Evolutionary conservation across 2,888 invertebrate species (phyloP), one percentile per base, ranked within the genome.

Genomic region (Dryobotodes eremita): DNA sequence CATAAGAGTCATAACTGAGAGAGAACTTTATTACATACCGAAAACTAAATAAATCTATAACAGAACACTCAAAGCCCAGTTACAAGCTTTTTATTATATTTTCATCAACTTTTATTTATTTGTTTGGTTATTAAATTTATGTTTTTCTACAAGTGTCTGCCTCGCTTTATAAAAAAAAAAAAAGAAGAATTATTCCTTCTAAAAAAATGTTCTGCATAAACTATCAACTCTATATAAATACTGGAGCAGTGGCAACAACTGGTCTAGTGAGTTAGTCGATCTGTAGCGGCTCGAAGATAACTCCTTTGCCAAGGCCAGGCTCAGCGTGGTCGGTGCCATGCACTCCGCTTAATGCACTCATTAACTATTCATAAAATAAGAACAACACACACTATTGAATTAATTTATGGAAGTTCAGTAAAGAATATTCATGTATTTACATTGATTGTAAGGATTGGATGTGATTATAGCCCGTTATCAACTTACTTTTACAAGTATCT

Each of bases 261-360:
- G 88, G 89, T 89, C 84, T 83, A 84, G 80, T 89, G 88, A 87
- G 90, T 90, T 91, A 88, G 91, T 88, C 86, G 79, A 83, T 77
- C 84, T 87, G 85, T 77, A 82, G 86, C 82, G 74, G 65, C 68
- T 75, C 20, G 74, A 71, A 88, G 86, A 85, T 85, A 83, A 83
- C 77, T 80, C 69, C 79, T 71, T 72, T 42, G 42, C 68, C 87
- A 91, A 91, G 90, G 91, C 74, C 82, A 86, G 71, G 8, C 70
- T n/a, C 74, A 8, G 59, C 70, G 71, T 66, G 82, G 88, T 71
- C 85, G 82, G 80, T 82, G 75, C 79, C 84, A 90, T 91, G 87
- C 91, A 90, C 84, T 87, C 70, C 62, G 71, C 77, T 77, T 71
- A 75, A 88, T 13, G 20, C 42, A 53, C 53, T 55, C 50, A 77